Evolutionary conservation across 2,888 invertebrate genomes (phyloP).

Genomic region (Ophonus ardosiacus): DNA sequence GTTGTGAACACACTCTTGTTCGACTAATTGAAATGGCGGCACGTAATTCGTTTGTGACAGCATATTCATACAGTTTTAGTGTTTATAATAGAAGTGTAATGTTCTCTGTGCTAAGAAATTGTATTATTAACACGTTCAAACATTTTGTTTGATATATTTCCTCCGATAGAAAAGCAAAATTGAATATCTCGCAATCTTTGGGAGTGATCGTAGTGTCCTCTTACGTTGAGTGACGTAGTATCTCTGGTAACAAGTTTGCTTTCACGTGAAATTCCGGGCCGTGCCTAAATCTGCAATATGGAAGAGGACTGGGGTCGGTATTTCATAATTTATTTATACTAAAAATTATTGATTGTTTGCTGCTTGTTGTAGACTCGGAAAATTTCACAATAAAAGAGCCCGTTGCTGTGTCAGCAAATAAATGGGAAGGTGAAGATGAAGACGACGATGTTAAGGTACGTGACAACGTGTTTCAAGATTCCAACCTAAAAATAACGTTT

Average conservation of each 20-base stretch:
- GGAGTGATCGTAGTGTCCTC: conserved; percentile 61
- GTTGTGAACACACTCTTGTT: conserved; percentile 43
- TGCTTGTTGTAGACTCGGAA: conserved; percentile 45
- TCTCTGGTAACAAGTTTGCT: conserved; percentile 53
- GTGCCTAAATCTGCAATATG: conserved; percentile 62
- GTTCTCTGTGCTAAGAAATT: conserved; percentile 54
- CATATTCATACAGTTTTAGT: conserved; percentile 52
- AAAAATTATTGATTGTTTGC: conserved; percentile 17
- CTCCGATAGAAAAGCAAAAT: conserved; percentile 16
- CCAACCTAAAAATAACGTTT: conserved; percentile 62
- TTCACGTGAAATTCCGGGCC: conserved; percentile 63
- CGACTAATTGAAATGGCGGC: conserved; percentile 63
- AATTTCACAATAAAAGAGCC: conserved; percentile 68
- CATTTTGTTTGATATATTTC: conserved; percentile 63
- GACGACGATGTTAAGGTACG: conserved; percentile 90
- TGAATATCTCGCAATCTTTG: conserved; percentile 31
- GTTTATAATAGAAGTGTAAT: conserved; percentile 61
- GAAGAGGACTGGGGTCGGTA: conserved; percentile 61
- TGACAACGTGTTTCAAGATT: conserved; percentile 64
- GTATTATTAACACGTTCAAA: conserved; percentile 59
- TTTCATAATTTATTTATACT: conserved; percentile 11
- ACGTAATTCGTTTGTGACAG: conserved; percentile 45
- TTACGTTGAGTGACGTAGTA: conserved; percentile 60
- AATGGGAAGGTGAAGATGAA: conserved; percentile 94
- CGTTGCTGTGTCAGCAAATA: conserved; percentile 78